Percentiles rank a stretch among this genome's conserved stretches.
These are phyloP conservation scores for Vesta saturnalis DNA, from an alignment of 2,888 invertebrate genomes.

Conservation along the genomic window DNA sequence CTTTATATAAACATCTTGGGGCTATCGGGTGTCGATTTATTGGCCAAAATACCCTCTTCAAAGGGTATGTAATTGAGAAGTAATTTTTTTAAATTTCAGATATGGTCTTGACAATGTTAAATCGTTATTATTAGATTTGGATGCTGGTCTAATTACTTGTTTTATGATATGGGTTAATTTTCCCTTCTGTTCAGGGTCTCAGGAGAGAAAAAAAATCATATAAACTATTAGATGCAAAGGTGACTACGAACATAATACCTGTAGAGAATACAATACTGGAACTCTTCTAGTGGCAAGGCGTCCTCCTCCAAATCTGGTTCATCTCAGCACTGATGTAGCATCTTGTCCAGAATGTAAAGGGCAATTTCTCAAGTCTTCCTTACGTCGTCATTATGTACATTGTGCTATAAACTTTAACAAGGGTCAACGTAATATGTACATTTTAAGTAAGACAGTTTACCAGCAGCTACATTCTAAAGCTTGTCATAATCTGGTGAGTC, in stretches of 20 bases:
- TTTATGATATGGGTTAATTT: no score
- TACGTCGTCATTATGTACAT: not conserved
- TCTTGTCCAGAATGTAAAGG: slow-evolving; percentile 3
- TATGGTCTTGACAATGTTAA: no score
- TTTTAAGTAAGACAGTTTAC: not conserved
- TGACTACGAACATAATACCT: slow-evolving; percentile 3
- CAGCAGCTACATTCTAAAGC: not conserved
- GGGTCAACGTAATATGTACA: not conserved
- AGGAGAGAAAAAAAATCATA: not conserved
- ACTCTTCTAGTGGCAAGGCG: not conserved
- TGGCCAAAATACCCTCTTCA: no score
- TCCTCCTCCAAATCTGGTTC: not conserved
- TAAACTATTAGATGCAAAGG: not conserved
- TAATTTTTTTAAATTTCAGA: no score
- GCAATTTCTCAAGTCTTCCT: not conserved
- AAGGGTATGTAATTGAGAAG: no score
- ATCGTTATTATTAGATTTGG: no score
- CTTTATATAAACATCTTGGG: no score
- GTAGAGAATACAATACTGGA: not conserved
- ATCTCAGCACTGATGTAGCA: not conserved
- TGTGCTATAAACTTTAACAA: not conserved
- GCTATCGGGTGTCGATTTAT: no score
- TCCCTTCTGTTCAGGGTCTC: not conserved
- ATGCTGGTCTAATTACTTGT: no score
- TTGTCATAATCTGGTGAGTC: not conserved